Evolutionary conservation across 2,888 invertebrate species (phyloP).

Genomic region (Peribatodes rhomboidaria): DNA sequence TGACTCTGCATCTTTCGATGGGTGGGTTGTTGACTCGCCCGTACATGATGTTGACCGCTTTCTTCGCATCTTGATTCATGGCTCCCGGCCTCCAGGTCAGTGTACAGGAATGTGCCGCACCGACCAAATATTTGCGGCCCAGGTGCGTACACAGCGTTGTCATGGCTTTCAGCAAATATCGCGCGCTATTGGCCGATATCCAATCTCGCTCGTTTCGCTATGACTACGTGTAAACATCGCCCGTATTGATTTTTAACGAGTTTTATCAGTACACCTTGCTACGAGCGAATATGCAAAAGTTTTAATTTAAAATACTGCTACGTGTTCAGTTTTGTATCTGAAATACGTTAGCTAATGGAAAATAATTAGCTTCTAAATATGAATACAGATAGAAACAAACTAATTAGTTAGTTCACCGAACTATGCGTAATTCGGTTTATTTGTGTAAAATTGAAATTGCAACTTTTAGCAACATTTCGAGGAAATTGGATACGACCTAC

Average conservation of each 20-base stretch:
- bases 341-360: background rate
- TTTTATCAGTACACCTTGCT: slow-evolving; percentile 46
- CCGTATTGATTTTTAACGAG: slow-evolving; percentile 71
- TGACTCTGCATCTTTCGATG: slow-evolving; percentile 81
- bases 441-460: slow-evolving; percentile 5
- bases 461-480: slow-evolving; percentile 2
- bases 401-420: background rate
- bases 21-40: slow-evolving; percentile 75
- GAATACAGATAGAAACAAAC: background rate
- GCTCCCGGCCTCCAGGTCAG: slow-evolving; percentile 27
- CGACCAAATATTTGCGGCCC: slow-evolving; percentile 64
- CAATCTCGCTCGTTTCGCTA: slow-evolving; percentile 69
- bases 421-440: background rate
- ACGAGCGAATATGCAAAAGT: slow-evolving; percentile 10
- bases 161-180: slow-evolving; percentile 68
- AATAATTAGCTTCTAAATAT: background rate
- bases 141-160: slow-evolving; percentile 64
- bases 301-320: background rate
- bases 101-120: slow-evolving; percentile 53
- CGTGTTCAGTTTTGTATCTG: background rate
- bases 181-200: slow-evolving; percentile 63
- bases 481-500: slow-evolving; percentile 12
- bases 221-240: slow-evolving; percentile 74
- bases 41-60: slow-evolving; percentile 74
- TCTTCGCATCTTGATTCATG: slow-evolving; percentile 74